Evolutionary conservation across 2,113 vertebrate genomes (phyloP), one percentile per base, ranked within the genome.

Genomic region (Callorhinus ursinus): DNA sequence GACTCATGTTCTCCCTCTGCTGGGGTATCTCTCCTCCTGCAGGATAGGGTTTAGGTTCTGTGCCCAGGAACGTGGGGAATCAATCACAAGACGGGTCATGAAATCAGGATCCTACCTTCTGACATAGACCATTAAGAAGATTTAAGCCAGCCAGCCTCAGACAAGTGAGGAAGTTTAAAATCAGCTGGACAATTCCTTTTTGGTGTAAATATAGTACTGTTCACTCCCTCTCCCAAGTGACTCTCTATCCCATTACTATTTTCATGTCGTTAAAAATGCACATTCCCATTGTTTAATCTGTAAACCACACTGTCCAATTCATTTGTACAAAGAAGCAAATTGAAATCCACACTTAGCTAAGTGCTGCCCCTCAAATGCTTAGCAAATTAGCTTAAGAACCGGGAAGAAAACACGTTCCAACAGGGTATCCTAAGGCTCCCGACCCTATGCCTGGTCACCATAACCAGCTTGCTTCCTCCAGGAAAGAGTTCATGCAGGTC

Each of bases 151-250:
- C 9, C n/a, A 97, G 57, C 12, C 59, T 42, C 53, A 39, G 61
- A 84, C 36, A 80, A 94, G 63, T 12, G 7, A 59, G 39, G 42
- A 74, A 85, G 88, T 53, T 92, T 61, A 72, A 87, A 92, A 53
- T 65, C 59, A 95, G 22, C 55, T 21, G 46, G 89, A 96, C 55
- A 51, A 63, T 1, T 2, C 19, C 46, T 28, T 82, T 89, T 89
- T 7, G n/a, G 96, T 94, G 87, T 97, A 98, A 97, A 96, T 93
- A 89, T 63, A 96, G 39, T 33, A 49, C 24, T 10, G 1, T 72
- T 93, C 33, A 26, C 28, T 79, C 55, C 63, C 22, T 61, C 55
- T 81, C 63, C 67, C 72, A 67, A 67, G 63, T 91, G 53, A 85
- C 67, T 72, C 90, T 92, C 90, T 92, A 90, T 31, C 49, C 81